phyloP scores from a whole-genome alignment of 2,888 invertebrate species.

The Chouioia cunea region DNA sequence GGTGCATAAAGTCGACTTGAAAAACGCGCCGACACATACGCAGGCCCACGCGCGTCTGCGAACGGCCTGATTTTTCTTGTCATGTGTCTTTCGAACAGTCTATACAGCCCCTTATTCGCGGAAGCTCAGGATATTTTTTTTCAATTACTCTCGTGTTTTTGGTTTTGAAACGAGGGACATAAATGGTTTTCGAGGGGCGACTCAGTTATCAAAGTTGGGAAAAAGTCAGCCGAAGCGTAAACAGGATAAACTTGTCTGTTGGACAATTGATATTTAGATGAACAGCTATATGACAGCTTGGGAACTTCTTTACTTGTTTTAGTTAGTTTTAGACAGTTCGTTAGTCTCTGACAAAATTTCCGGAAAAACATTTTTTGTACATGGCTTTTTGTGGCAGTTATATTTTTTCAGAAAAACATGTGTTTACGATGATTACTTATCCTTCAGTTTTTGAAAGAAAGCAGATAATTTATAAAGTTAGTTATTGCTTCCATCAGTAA shows the following conservation, averaged over 20 bases:
- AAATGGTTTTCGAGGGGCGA: background rate
- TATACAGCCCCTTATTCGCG: constrained; percentile 49
- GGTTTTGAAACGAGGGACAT: constrained; percentile 38
- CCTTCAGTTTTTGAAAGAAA: too few species aligned
- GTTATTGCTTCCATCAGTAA: too few species aligned
- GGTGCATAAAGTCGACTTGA: constrained; percentile 51
- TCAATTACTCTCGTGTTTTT: constrained; percentile 3
- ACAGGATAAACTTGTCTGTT: constrained; percentile 26
- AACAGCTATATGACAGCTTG: background rate
- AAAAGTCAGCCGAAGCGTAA: constrained; percentile 18
- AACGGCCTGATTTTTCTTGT: constrained; percentile 37
- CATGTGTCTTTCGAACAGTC: too few species aligned
- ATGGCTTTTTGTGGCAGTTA: background rate
- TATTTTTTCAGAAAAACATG: background rate
- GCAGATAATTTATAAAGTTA: too few species aligned
- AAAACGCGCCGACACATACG: constrained; percentile 48
- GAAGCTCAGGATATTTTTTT: constrained; percentile 48
- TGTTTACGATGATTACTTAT: background rate
- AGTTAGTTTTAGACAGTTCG: background rate
- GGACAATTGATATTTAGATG: background rate
- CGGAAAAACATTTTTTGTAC: background rate
- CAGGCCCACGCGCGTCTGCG: constrained; percentile 10
- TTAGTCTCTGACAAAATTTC: constrained; percentile 15
- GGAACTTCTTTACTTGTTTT: background rate
- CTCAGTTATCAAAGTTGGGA: constrained; percentile 38